phyloP scores from a whole-genome alignment of 2,888 invertebrate species.

The Platerodrilus igneus region DNA sequence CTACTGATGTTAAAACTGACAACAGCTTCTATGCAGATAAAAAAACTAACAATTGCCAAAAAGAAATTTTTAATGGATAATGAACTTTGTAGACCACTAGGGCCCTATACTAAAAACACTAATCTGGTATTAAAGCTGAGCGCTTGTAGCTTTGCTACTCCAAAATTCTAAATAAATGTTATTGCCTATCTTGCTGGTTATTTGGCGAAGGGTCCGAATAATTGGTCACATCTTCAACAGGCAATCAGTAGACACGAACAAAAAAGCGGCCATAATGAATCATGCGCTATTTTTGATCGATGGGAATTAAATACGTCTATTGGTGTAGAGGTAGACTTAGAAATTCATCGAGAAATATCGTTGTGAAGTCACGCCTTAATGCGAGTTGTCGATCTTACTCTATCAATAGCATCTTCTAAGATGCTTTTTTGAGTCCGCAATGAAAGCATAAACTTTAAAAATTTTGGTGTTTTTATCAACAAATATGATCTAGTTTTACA shows the following conservation, averaged over 20 bases:
- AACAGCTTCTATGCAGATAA: no score
- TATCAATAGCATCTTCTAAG: neutral
- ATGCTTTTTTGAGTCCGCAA: slow-evolving; percentile 2
- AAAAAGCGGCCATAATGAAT: slow-evolving; percentile 3
- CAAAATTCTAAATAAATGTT: slow-evolving; percentile 6
- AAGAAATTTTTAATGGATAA: slow-evolving; percentile 6
- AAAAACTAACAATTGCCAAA: no score
- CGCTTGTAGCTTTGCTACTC: slow-evolving; percentile 8
- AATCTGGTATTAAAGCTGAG: slow-evolving; percentile 6
- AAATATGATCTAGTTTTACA: slow-evolving; percentile 5
- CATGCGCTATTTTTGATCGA: slow-evolving; percentile 5
- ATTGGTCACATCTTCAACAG: slow-evolving; percentile 2
- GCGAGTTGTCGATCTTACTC: neutral
- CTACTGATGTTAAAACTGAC: no score
- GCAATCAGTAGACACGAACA: slow-evolving; percentile 7
- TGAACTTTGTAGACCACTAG: slow-evolving; percentile 6
- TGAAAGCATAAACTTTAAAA: neutral
- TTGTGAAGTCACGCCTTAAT: neutral
- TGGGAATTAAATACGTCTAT: slow-evolving; percentile 5
- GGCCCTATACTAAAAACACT: slow-evolving; percentile 3
- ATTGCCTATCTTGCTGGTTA: slow-evolving; percentile 7
- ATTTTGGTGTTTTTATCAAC: neutral
- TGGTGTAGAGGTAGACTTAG: slow-evolving; percentile 1
- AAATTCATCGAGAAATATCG: slow-evolving; percentile 2
- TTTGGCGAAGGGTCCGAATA: neutral